Evolutionary conservation across 2,888 invertebrate genomes (phyloP).

Genomic region (Epistrophella euchroma): DNA sequence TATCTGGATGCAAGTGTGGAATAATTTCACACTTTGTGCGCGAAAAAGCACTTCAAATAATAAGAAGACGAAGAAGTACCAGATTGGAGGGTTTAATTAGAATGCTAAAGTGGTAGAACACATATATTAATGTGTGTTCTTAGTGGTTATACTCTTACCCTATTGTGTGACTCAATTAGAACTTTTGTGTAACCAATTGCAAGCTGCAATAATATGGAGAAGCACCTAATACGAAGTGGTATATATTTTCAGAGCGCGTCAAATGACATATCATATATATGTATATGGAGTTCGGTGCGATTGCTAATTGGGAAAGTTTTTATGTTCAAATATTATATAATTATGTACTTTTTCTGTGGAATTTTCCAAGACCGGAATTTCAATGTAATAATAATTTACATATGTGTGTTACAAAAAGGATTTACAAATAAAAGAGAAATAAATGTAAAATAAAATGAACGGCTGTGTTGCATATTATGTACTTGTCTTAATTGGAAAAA

Average conservation of each 20-base stretch:
- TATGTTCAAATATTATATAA: not conserved
- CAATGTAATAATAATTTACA: not conserved
- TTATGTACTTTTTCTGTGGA: not conserved
- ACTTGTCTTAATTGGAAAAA: not conserved
- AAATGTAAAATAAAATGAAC: not conserved
- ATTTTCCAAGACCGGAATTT: not conserved
- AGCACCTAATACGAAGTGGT: constrained; percentile 9
- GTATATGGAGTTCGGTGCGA: constrained; percentile 16
- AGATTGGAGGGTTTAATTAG: constrained; percentile 30
- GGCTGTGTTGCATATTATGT: not conserved
- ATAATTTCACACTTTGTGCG: constrained; percentile 63
- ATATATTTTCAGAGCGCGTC: constrained; percentile 20
- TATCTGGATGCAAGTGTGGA: constrained; percentile 28
- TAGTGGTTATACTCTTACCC: constrained; percentile 29
- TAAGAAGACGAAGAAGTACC: constrained; percentile 29
- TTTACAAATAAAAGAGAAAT: not conserved
- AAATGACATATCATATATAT: constrained; percentile 36
- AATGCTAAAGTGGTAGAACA: constrained; percentile 38
- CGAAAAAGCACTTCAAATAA: constrained; percentile 56
- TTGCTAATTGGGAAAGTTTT: constrained; percentile 64
- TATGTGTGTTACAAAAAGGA: not conserved
- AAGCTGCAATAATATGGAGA: not conserved
- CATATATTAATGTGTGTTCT: constrained; percentile 43
- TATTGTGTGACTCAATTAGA: constrained; percentile 59
- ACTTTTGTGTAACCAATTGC: constrained; percentile 57